Base-by-base conservation (phyloP, 2,888 invertebrate species). In the Hirtodrosophila cameraria region DNA sequence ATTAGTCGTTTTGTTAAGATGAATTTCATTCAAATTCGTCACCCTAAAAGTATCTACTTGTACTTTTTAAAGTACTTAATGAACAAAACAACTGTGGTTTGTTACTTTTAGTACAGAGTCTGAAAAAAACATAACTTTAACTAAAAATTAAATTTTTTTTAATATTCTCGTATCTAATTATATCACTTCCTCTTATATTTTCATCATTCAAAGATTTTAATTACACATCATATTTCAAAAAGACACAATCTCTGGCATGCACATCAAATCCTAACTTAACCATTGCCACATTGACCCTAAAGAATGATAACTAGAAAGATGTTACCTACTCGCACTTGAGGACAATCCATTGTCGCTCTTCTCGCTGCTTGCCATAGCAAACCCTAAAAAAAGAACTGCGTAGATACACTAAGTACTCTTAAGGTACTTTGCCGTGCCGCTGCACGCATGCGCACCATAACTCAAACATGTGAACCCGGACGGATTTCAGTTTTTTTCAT, bases 361-460 rank as follows among this genome's bases (percentile, higher is more conserved):
- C 11, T 12, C 41, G 38, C 43, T 23, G 62, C 25, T 12, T 54
- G 54, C 49, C 54, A 48, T 31, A 52, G 31, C n/a, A 27, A 31
- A 23, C 6, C 6, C 23, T 8, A 6, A 9, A 30, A 35, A 41
- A 35, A 30, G 15, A 35, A 38, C 46, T 38, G 43, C 11, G 15
- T 12, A 65, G 45, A 42, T 41, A 6, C 28, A n/a, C 33, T 28
- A 38, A 38, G 41, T 54, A 54, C 71, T n/a, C n/a, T 69, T 65
- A 12, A 60, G 60, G 50, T 65, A 70, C 49, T 59, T 64, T 49
- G 25, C 54, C 35, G 45, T 35, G 18, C 28, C 42, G 38, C 57
- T 48, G 70, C 82, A 79, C 86, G 84, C 84, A 79, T 84, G 84
- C 75, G 79, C 64, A 75, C 53, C 77, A 86, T 86, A 83, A 86